Conservation (phyloP, 2,888 invertebrate species). For the Coenonympha arcania region DNA sequence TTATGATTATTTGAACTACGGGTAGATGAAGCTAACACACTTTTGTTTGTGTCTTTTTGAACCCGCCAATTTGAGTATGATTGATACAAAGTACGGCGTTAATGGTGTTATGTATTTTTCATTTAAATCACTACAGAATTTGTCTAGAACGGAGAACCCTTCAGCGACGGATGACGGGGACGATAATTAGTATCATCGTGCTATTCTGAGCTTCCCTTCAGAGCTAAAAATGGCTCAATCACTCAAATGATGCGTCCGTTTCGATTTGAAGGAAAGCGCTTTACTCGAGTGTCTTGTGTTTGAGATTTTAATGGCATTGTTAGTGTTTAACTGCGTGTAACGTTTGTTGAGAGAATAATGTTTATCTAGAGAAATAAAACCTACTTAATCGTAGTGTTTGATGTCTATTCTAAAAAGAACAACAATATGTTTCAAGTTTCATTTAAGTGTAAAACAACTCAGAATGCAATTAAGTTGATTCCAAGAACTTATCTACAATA, state of each 20-base stretch:
- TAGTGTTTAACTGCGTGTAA: conserved; percentile 8
- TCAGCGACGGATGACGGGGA: conserved; percentile 51
- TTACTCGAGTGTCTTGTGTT: conserved; percentile 9
- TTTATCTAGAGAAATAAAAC: background rate
- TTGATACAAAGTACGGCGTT: too few relatives aligned
- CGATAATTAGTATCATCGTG: conserved; percentile 66
- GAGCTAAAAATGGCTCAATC: conserved; percentile 70
- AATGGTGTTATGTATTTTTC: conserved; percentile 31
- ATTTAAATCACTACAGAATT: conserved; percentile 48
- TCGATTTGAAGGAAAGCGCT: conserved; percentile 9
- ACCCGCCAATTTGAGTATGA: too few relatives aligned
- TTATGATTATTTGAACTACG: too few relatives aligned
- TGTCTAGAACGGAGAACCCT: conserved; percentile 34
- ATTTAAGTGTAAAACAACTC: too few relatives aligned
- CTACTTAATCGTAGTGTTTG: background rate
- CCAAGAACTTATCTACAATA: too few relatives aligned
- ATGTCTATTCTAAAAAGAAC: background rate
- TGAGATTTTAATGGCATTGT: conserved; percentile 8
- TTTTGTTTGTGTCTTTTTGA: too few relatives aligned
- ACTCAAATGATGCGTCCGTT: conserved; percentile 49
- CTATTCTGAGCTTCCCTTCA: conserved; percentile 59
- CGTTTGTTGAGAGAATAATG: background rate
- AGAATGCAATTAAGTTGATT: background rate
- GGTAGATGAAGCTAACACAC: too few relatives aligned
- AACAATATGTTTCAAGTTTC: too few relatives aligned